Base-by-base conservation (phyloP, 1,140 invertebrate genomes). In the Drosophila ercepeae region DNA sequence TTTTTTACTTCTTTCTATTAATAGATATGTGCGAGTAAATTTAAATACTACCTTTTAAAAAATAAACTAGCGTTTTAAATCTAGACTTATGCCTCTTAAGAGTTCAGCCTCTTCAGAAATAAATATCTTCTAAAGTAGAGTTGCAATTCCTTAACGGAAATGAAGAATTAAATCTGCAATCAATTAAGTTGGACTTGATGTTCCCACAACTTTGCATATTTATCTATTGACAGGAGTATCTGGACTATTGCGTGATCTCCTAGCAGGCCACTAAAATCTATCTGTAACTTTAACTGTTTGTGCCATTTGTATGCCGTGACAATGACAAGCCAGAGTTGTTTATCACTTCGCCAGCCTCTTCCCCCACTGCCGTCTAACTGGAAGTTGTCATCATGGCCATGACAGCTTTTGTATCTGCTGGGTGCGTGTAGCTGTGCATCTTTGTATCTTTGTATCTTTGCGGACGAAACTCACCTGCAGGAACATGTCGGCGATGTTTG, bases 401-500 rank as follows among this genome's bases (percentile, higher is more conserved):
- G 77, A 70, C 77, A 74, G 77, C 68, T 70, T 59, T 59, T 67
- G 49, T 53, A 50, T 73, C 55, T 52, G n/a, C 53, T 19, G 29
- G 44, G 27, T 53, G 27, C 34, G 14, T 34, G 45, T 13, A n/a
- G 21, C 21, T 19, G 39, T 42, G 39, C 45, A 27, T 61, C 21
- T 29, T 23, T 25, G 45, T 16, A 27, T 36, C 50, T 39, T 32
- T 42, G 42, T 42, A 29, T 52, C 45, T 49, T 27, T 25, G 44
- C 16, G 21, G 9, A 46, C 41, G 23, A 19, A 19, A 60, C 76
- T 84, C 64, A 90, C 89, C 89, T 90, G 89, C 89, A 90, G 65
- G 83, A 86, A 70, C 89, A 90, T 67, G 89, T 90, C 51, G 67
- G 64, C 44, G 77, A 59, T 27, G 79, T 79, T 82, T 89, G 73